Evolutionary conservation across 2,113 vertebrate species (phyloP).

Genomic region (Mesembrinibis cayennensis): DNA sequence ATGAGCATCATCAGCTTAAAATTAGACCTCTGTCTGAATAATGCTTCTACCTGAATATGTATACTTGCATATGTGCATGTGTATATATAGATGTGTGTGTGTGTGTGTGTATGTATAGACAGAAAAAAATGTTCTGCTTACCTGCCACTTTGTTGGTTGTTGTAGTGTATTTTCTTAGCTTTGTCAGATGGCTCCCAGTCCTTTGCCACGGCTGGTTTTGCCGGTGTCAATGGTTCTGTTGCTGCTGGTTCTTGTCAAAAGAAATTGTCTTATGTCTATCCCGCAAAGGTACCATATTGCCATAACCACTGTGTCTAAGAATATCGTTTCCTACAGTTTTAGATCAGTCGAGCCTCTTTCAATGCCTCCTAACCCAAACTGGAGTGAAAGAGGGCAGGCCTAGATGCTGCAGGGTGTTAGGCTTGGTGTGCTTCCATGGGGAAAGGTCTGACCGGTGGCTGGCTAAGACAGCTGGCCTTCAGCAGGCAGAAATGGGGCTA

Average conservation of each 20-base stretch:
- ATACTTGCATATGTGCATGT: neutral
- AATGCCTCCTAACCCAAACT: neutral
- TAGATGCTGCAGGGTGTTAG: neutral
- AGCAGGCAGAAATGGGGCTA: neutral
- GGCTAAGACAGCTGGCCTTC: neutral
- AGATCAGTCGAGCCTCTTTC: neutral
- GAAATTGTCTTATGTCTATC: neutral
- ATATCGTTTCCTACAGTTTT: neutral
- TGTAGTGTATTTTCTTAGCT: neutral
- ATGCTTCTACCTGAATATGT: neutral
- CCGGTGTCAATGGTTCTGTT: neutral
- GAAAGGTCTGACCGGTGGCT: neutral
- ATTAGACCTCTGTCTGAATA: neutral
- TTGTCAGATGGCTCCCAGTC: neutral
- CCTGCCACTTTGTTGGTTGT: neutral
- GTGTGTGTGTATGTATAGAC: neutral
- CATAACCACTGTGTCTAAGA: neutral
- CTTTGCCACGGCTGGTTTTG: fast-evolving
- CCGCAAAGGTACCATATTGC: neutral
- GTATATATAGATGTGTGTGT: neutral
- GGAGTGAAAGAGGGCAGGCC: neutral
- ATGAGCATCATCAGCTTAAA: neutral
- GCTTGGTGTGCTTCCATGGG: neutral
- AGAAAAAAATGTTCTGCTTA: neutral
- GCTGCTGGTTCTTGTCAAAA: neutral